These are phyloP conservation scores for Balaeniceps rex DNA, from an alignment of 2,113 vertebrate species.

Conservation along the genomic window DNA sequence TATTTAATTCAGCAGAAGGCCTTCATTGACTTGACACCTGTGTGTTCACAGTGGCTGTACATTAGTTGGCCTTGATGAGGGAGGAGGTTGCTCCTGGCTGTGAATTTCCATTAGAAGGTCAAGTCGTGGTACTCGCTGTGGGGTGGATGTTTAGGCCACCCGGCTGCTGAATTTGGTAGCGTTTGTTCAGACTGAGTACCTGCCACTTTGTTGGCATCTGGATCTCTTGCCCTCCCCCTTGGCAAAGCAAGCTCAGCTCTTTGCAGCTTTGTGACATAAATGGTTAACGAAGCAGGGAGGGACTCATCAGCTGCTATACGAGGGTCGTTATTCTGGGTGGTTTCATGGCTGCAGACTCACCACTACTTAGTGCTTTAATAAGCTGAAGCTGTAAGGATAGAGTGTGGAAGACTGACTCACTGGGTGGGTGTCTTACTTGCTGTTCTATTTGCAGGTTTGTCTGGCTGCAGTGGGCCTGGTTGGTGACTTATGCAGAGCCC, in stretches of 20 bases:
- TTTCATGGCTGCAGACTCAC: neutral
- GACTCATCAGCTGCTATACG: neutral
- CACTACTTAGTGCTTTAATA: neutral
- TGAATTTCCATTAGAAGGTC: neutral
- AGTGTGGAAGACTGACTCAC: neutral
- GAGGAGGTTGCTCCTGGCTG: neutral
- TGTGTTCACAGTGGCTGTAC: neutral
- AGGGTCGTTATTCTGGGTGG: accelerated
- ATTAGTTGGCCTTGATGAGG: neutral
- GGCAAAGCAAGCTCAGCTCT: neutral
- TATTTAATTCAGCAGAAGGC: neutral
- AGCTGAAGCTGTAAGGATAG: neutral
- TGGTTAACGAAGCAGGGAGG: neutral
- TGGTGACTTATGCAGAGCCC: slow-evolving; percentile 91
- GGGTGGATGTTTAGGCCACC: neutral
- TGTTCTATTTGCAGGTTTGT: slow-evolving; percentile 84
- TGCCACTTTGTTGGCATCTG: neutral
- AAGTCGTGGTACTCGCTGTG: accelerated
- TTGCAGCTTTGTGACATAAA: neutral
- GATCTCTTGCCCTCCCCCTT: neutral
- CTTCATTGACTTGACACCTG: neutral
- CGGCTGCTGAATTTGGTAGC: neutral
- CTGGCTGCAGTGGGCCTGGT: slow-evolving; percentile 94
- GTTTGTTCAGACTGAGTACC: neutral
- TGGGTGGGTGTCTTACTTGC: neutral